Evolutionary conservation across 2,888 invertebrate species (phyloP).

Genomic region (Drosophila paranaensis): DNA sequence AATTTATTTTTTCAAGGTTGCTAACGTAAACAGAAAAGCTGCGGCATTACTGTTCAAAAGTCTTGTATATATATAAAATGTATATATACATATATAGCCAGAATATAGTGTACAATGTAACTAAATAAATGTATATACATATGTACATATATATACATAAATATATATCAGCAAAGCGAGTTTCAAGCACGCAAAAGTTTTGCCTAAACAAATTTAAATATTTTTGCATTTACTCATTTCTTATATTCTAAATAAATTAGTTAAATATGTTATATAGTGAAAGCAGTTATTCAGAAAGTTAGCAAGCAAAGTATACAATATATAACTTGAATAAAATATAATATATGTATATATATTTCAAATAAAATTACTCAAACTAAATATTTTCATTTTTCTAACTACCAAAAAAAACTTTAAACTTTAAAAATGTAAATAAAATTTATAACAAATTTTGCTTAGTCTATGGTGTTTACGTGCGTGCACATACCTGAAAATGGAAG

Average conservation of each 20-base stretch:
- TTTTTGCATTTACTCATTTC: no score
- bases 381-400: neutral
- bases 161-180: neutral
- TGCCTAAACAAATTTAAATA: neutral
- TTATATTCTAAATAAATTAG: neutral
- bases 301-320: neutral
- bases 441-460: neutral
- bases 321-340: no score
- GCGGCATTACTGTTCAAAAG: neutral
- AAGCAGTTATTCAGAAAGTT: no score
- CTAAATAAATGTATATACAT: neutral
- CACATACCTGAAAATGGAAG: slow-evolving; percentile 95
- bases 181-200: neutral
- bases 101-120: neutral
- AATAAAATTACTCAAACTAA: neutral
- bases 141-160: neutral
- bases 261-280: neutral
- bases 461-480: neutral
- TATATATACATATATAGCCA: neutral
- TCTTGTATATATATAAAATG: neutral
- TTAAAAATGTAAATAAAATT: neutral
- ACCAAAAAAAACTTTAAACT: neutral
- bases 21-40: neutral
- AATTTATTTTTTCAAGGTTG: neutral
- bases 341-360: neutral